Percentiles rank a stretch among this genome's conserved stretches.
phyloP scores from a whole-genome alignment of 2,113 vertebrate species.

The Coreoperca whiteheadi region DNA sequence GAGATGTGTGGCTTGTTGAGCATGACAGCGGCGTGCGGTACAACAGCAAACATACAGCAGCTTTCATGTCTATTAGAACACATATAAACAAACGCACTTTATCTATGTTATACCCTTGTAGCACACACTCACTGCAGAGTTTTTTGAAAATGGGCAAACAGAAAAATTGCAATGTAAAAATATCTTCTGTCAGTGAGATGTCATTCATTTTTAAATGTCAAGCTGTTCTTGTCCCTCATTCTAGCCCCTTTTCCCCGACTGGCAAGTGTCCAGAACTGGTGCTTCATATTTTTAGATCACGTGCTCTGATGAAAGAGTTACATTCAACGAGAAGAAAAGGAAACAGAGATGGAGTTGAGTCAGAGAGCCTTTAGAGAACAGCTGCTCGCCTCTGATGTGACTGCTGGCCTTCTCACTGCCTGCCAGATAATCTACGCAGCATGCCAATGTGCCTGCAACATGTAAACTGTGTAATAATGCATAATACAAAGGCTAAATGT shows the following conservation, averaged over 20 bases:
- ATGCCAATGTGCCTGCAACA: constrained; percentile 47
- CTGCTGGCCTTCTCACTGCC: constrained; percentile 47
- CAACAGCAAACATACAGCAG: constrained; percentile 31
- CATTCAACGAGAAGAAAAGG: constrained; percentile 62
- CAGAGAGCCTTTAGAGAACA: constrained; percentile 63
- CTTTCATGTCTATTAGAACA: constrained; percentile 61
- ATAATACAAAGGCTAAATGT: constrained; percentile 65
- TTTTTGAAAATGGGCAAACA: constrained; percentile 17
- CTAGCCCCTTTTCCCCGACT: constrained; percentile 45
- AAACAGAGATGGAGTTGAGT: constrained; percentile 38
- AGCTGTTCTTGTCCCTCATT: constrained; percentile 60
- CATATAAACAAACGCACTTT: constrained; percentile 48
- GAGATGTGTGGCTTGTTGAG: constrained; percentile 49
- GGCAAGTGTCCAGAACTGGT: constrained; percentile 68
- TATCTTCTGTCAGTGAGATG: constrained; percentile 40
- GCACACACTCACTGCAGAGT: background rate
- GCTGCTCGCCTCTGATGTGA: constrained; percentile 65
- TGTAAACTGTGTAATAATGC: constrained; percentile 66
- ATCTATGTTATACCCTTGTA: constrained; percentile 5
- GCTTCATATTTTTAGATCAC: constrained; percentile 70
- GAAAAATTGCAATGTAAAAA: constrained; percentile 37
- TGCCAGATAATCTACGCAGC: constrained; percentile 28
- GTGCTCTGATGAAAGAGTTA: constrained; percentile 70
- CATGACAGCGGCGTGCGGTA: constrained; percentile 19
- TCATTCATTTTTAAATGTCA: constrained; percentile 80